Evolutionary conservation across 1,140 invertebrate species (phyloP), one percentile per base, ranked within the genome.

Genomic region (Diachasma alloeum): DNA sequence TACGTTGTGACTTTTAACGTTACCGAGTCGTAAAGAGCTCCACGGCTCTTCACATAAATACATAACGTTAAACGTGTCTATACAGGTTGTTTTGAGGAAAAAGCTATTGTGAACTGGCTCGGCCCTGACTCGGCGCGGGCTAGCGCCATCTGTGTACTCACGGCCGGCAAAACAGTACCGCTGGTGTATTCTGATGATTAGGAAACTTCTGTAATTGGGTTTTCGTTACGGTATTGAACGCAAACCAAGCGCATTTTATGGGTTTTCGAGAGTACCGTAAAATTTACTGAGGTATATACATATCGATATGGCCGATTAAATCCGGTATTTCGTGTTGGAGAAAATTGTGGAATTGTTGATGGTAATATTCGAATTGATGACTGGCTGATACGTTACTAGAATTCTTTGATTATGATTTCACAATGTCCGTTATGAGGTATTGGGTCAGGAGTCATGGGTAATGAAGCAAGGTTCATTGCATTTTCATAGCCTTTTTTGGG

Each of bases 1-100:
- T 75, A 75, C 31, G 59, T 22, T 37, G 59, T 75, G 73, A 75
- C 73, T 75, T 75, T 75, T 75, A 75, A 75, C 73, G 73, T 75
- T 75, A 46, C 59, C 46, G 22, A 42, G 73, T 75, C 73, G 37
- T 75, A 75, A 75, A 75, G n/a, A 67, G 72, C 8, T 59, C 15
- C 9, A 31, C 11, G 37, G 48, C 56, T 71, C 53, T 53, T 74
- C 48, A 63, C 56, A 74, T 36, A 26, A 72, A 24, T 46, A 19
- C 42, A 17, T 26, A 26, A 48, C 1, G 10, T 72, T 13, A 24
- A n/a, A 67, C 22, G 24, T n/a, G 24, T 67, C 5, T 26, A 31
- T 67, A 70, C 39, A 70, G 15, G 9, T 39, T 0, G n/a, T 36
- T 68, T n/a, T 68, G 24, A 13, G n/a, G 24, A 42, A 42, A 42